Evolutionary conservation across 2,113 vertebrate genomes (phyloP), one percentile per base, ranked within the genome.

Genomic region (Lagopus leucura): DNA sequence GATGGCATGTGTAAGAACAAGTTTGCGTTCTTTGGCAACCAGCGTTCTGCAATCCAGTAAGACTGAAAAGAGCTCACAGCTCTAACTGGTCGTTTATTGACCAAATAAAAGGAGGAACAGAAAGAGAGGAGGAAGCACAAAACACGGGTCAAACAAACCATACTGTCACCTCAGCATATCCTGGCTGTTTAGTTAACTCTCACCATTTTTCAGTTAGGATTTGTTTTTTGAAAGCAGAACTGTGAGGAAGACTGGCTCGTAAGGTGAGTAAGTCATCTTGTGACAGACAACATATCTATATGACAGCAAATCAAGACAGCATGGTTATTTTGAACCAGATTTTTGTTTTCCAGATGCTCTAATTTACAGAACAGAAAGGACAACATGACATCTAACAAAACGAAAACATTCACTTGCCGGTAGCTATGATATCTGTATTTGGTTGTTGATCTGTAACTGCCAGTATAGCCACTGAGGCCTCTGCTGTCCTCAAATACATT

Each of bases 1-100:
- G 21, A 73, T 10, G 12, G 17, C 54, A 87, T 0, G 1, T 0
- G 0, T 14, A 61, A 72, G 17, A 87, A 78, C 0, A 11, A 82
- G n/a, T n/a, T 58, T 76, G 54, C 48, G 27, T 34, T 91, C 36
- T 89, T 69, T 80, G 54, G 69, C 18, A 91, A 82, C 1, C 0
- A n/a, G 20, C 10, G 52, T 69, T 77, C 58, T 66, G 54, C 48
- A 89, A 89, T 66, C 24, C 70, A 36, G 42, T 86, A 42, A 80
- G 47, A 82, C 63, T 7, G 21, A 38, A 80, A 78, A 86, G 13
- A 71, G 32, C n/a, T 70, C 82, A 50, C 18, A 76, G 70, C 8
- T 27, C 50, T 76, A 82, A 85, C 4, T 0, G 3, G 50, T 17
- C 40, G 43, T 7, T 48, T 54, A 43, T 6, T 24, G 27, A 65